phyloP scores from a whole-genome alignment of 1,140 invertebrate species.

The Aphaenogaster floridana region DNA sequence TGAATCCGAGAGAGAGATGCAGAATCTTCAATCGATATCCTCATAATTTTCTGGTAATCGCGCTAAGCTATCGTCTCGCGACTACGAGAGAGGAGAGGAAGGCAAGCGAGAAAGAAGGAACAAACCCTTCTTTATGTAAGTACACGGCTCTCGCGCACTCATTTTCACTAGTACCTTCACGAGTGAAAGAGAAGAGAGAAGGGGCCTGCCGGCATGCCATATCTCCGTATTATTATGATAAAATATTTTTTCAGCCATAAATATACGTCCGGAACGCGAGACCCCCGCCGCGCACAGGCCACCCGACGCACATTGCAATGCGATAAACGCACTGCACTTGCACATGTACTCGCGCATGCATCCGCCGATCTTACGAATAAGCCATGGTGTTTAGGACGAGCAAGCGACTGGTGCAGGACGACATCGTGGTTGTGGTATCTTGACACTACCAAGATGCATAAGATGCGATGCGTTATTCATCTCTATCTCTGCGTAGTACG shows the following conservation, averaged over 20 bases:
- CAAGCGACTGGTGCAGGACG: slow-evolving; percentile 4
- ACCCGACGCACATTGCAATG: slow-evolving; percentile 77
- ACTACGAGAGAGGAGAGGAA: neutral
- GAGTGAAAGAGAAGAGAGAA: slow-evolving; percentile 60
- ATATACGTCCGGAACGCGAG: slow-evolving; percentile 80
- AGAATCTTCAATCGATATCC: slow-evolving; percentile 78
- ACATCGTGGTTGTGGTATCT: slow-evolving; percentile 3
- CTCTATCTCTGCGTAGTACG: neutral
- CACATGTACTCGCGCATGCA: slow-evolving; percentile 57
- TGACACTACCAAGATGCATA: slow-evolving; percentile 3
- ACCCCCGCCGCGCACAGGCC: slow-evolving; percentile 82
- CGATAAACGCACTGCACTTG: slow-evolving; percentile 75
- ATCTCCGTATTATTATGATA: slow-evolving; percentile 84
- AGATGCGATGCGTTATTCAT: slow-evolving; percentile 17
- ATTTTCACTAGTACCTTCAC: slow-evolving; percentile 74
- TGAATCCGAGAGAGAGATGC: slow-evolving; percentile 39
- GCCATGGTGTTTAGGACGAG: slow-evolving; percentile 18
- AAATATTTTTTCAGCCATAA: slow-evolving; percentile 84
- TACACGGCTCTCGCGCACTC: slow-evolving; percentile 63
- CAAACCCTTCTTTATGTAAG: slow-evolving; percentile 40
- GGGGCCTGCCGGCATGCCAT: slow-evolving; percentile 76
- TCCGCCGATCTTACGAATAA: slow-evolving; percentile 56
- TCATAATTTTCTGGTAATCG: slow-evolving; percentile 80
- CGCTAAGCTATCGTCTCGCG: slow-evolving; percentile 74
- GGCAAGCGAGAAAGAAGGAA: neutral